Percentiles rank a stretch among this genome's conserved stretches.
These are phyloP conservation scores for Rhamphomyia laevipes DNA, from an alignment of 2,888 invertebrate genomes.

Conservation along the genomic window DNA sequence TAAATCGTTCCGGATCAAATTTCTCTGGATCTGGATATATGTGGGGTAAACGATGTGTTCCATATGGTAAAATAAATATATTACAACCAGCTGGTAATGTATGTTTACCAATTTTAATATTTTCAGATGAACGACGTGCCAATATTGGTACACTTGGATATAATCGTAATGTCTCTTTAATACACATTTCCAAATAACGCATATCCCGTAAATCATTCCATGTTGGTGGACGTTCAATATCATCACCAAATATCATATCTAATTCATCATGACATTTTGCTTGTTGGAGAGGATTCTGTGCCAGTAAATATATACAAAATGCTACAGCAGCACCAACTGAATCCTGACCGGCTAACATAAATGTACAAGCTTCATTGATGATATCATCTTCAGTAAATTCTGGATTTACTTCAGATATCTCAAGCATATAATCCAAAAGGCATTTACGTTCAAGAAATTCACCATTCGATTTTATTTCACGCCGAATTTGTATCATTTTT, in stretches of 20 bases:
- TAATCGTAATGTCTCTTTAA: slow-evolving; percentile 52
- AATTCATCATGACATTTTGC: slow-evolving; percentile 39
- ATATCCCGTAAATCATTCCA: slow-evolving; percentile 48
- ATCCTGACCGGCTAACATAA: slow-evolving; percentile 53
- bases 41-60: slow-evolving; percentile 44
- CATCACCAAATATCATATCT: slow-evolving; percentile 36
- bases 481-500: slow-evolving; percentile 33
- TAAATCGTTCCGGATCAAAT: slow-evolving; percentile 46
- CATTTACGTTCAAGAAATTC: slow-evolving; percentile 26
- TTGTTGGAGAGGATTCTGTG: slow-evolving; percentile 42
- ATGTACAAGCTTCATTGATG: slow-evolving; percentile 47
- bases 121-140: slow-evolving; percentile 33
- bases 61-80: slow-evolving; percentile 43
- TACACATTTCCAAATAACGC: slow-evolving; percentile 55
- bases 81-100: slow-evolving; percentile 44
- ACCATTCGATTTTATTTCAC: slow-evolving; percentile 22
- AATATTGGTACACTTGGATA: slow-evolving; percentile 37
- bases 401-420: slow-evolving; percentile 40
- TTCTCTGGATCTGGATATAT: slow-evolving; percentile 45
- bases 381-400: slow-evolving; percentile 46
- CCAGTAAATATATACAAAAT: slow-evolving; percentile 44
- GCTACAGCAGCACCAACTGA: slow-evolving; percentile 47
- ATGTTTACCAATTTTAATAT: slow-evolving; percentile 35
- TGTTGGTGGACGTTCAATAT: slow-evolving; percentile 36
- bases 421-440: slow-evolving; percentile 44